Evolutionary conservation across 2,797 vertebrate species (phyloP).

Genomic region (Cyclopterus lumpus): DNA sequence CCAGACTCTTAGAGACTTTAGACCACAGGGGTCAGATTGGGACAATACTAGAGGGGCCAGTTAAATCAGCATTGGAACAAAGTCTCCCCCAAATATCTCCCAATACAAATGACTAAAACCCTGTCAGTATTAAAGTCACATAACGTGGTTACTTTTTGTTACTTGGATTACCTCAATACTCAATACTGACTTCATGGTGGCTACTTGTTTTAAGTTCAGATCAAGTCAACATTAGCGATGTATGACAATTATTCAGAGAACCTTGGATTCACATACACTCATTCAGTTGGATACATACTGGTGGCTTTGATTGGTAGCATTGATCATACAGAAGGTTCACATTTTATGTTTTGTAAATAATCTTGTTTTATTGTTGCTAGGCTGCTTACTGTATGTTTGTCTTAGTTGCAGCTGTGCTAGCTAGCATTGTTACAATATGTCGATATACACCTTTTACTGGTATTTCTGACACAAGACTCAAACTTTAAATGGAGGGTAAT

Average conservation of each 20-base stretch:
- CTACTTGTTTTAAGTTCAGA: not conserved
- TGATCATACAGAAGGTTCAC: not conserved
- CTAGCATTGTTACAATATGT: not conserved
- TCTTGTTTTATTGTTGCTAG: not conserved
- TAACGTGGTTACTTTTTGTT: not conserved
- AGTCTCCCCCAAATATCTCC: not conserved
- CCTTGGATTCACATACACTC: not conserved
- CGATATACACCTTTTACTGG: not conserved
- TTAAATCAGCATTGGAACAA: not conserved
- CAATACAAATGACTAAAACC: not conserved
- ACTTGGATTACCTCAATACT: not conserved
- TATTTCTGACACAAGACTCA: not conserved
- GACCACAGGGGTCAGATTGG: not conserved
- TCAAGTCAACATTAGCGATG: not conserved
- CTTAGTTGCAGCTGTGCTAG: not conserved
- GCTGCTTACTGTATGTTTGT: not conserved
- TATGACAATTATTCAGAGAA: not conserved
- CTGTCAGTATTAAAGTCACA: not conserved
- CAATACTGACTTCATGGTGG: not conserved
- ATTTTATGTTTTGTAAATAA: not conserved
- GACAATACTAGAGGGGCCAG: not conserved
- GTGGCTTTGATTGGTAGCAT: not conserved
- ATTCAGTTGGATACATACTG: not conserved
- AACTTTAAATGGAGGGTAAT: not conserved
- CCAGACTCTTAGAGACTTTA: not conserved